Conservation (phyloP, 2,797 vertebrate species). For the Clarias platycephalus region DNA sequence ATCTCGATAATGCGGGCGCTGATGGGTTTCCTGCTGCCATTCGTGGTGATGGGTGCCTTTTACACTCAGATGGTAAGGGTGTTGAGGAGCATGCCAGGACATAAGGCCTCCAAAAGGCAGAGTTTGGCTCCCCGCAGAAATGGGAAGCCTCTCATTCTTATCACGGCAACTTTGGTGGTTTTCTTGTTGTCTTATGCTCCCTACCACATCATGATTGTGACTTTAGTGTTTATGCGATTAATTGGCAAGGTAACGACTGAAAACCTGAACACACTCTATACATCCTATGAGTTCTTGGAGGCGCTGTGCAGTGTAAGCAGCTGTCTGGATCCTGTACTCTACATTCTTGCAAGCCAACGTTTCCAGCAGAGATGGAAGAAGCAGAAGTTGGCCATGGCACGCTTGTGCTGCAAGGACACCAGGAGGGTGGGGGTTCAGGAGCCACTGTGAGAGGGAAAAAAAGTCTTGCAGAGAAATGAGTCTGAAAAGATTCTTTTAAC, state of each 20-base stretch:
- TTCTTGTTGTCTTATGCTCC: slow-evolving; percentile 77
- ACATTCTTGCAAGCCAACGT: slow-evolving; percentile 75
- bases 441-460: slow-evolving; percentile 26
- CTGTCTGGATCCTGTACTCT: slow-evolving; percentile 80
- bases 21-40: slow-evolving; percentile 73
- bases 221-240: slow-evolving; percentile 69
- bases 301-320: slow-evolving; percentile 76
- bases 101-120: background rate
- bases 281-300: slow-evolving; percentile 73
- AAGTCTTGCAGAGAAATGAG: background rate
- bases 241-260: slow-evolving; percentile 58
- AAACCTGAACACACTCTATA: slow-evolving; percentile 62
- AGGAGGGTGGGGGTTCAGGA: slow-evolving; percentile 58
- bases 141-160: slow-evolving; percentile 71
- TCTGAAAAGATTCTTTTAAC: background rate
- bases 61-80: slow-evolving; percentile 70
- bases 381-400: slow-evolving; percentile 43
- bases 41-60: slow-evolving; percentile 69
- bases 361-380: slow-evolving; percentile 67
- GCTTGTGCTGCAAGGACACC: slow-evolving; percentile 59
- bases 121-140: slow-evolving; percentile 47
- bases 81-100: slow-evolving; percentile 57
- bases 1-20: slow-evolving; percentile 66
- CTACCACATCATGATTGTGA: slow-evolving; percentile 74
- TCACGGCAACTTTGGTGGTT: slow-evolving; percentile 72